Conservation (phyloP, 1,140 invertebrate species). For the Trinorchestia longiramus region DNA sequence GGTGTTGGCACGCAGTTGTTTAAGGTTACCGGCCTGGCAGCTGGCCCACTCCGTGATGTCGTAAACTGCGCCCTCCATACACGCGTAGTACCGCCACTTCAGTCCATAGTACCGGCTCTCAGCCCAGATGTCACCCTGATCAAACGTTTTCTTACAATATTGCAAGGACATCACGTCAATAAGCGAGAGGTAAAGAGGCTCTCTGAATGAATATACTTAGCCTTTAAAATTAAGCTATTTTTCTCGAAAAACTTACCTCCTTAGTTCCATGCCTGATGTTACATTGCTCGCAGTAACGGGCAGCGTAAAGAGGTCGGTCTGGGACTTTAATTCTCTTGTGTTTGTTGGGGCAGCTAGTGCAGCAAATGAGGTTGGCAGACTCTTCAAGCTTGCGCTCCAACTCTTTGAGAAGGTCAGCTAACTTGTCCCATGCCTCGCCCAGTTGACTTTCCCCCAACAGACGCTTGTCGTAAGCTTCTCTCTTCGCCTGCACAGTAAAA, state of each 20-base stretch:
- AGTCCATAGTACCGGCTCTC: constrained; percentile 89
- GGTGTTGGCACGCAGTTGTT: constrained; percentile 79
- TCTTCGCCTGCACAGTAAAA: constrained; percentile 77
- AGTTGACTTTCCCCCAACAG: constrained; percentile 75
- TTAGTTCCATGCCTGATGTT: constrained; percentile 91
- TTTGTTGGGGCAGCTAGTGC: constrained; percentile 89
- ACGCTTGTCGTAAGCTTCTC: constrained; percentile 80
- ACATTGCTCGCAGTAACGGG: constrained; percentile 88
- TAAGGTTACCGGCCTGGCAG: constrained; percentile 78
- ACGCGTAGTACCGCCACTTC: constrained; percentile 94
- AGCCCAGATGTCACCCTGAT: constrained; percentile 94
- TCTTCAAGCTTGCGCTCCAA: constrained; percentile 94
- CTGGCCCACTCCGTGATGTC: constrained; percentile 96
- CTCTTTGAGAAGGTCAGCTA: constrained; percentile 63
- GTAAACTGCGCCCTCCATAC: constrained; percentile 93
- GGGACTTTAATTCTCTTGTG: constrained; percentile 87
- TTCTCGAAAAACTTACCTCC: constrained; percentile 76
- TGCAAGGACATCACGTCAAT: neutral
- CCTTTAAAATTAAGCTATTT: neutral
- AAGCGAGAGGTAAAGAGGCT: neutral
- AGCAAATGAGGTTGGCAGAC: constrained; percentile 88
- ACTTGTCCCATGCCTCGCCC: constrained; percentile 64
- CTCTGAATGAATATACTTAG: neutral
- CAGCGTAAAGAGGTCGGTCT: constrained; percentile 85
- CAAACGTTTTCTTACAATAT: constrained; percentile 33